Evolutionary conservation across 1,140 invertebrate genomes (phyloP), one percentile per base, ranked within the genome.

Genomic region (Steinernema feltiae): DNA sequence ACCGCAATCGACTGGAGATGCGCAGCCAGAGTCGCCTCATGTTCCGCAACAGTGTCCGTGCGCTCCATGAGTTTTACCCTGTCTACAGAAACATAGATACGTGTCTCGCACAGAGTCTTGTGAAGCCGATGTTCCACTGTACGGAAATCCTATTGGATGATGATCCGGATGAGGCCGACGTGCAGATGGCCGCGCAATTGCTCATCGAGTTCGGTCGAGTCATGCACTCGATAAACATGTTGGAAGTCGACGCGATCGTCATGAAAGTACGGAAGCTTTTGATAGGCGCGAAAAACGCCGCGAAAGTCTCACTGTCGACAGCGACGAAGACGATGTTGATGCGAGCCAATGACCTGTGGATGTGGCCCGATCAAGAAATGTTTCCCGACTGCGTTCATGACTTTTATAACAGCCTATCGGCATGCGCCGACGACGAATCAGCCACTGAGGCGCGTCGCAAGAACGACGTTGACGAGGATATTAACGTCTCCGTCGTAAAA

Each of bases 41-140:
- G 77, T 78, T 76, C 48, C 17, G 77, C 15, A 78, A 78, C 48
- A 69, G 70, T 69, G 74, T 78, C 0, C 75, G 73, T 30, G 73
- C 77, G 30, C 73, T 76, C 21, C 75, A 76, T 24, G 74, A 74
- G 77, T 78, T 78, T 70, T 78, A 77, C 70, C 77, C 73, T 27
- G 74, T 76, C 7, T 78, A 78, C 73, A 35, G 48, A 24, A 53
- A 77, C 32, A 78, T 78, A 30, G 77, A 78, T 30, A 32, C 53
- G 24, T 78, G 74, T 41, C 73, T 78, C 1, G 69, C 75, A 3
- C 75, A 78, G 70, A 69, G 77, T 69, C 75, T 78, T 31, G 73
- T 78, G 18, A 76, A 75, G 32, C 77, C 77, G 17, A 78, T 78
- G 70, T 78, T 78, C 29, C 71, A 46, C 1, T 77, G 70, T 29